phyloP scores from a whole-genome alignment of 2,113 vertebrate genomes.

The Bettongia penicillata region DNA sequence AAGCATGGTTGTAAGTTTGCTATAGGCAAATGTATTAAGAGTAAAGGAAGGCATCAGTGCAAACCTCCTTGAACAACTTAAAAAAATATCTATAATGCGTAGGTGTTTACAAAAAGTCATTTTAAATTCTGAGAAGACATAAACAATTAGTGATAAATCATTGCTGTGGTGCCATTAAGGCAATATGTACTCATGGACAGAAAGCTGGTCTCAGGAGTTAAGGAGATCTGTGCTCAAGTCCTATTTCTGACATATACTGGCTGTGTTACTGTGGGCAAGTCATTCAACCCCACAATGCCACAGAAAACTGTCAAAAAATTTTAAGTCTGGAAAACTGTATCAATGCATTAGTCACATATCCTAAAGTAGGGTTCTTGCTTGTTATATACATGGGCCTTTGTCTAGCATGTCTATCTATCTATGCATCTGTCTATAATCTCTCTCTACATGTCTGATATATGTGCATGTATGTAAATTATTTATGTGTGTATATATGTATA shows the following conservation, averaged over 20 bases:
- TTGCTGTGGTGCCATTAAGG: background rate
- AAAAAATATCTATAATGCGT: background rate
- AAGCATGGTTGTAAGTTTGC: background rate
- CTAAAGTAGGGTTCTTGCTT: background rate
- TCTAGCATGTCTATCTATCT: background rate
- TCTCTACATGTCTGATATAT: background rate
- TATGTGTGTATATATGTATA: background rate
- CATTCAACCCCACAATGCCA: no score
- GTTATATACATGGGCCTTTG: background rate
- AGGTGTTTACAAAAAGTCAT: background rate
- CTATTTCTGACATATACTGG: background rate
- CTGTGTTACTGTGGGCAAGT: background rate
- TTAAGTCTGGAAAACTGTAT: no score
- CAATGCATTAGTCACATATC: background rate
- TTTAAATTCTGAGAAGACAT: slow-evolving; percentile 24
- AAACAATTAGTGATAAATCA: background rate
- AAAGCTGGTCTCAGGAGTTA: background rate
- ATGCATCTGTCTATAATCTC: background rate
- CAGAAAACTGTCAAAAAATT: no score
- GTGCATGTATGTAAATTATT: background rate
- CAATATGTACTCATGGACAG: background rate
- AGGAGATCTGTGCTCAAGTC: background rate
- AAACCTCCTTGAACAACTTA: background rate
- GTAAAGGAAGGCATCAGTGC: background rate
- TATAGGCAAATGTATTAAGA: background rate